Evolutionary conservation across 2,888 invertebrate species (phyloP), one percentile per base, ranked within the genome.

Genomic region (Plebejus anna): DNA sequence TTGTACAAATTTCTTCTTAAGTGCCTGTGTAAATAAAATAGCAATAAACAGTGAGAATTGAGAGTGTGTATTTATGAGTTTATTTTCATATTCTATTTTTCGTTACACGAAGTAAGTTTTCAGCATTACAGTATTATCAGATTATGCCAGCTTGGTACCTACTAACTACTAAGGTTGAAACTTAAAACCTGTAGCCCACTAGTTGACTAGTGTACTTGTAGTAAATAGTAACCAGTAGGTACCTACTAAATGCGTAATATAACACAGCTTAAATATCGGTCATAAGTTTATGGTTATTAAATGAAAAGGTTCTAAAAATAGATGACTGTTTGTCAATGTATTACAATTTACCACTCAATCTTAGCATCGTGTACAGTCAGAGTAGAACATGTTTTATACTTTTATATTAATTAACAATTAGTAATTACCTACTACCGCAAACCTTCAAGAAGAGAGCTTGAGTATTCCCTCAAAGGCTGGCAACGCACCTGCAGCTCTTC

Each of bases 1-100:
- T 73, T 73, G 73, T 73, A 73, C 73, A 73, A 73, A 73, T 73
- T 73, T 73, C 47, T 73, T 73, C 51, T 55, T 32, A 73, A 73
- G 73, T 51, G 73, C 73, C 73, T 55, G 55, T 73, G 55, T 73
- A 73, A 55, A 73, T 73, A 73, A 16, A 55, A 73, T 55, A 55
- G 55, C 73, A 51, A 51, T 73, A 66, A 28, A 32, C 32, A 66
- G 22, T 55, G 16, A 16, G 55, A 16, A 16, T 55, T 55, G 55
- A 55, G 55, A 16, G 4, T 55, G 55, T 16, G 55, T 55, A 55
- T 55, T 55, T 55, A 16, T 16, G 55, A 55, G 55, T 16, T 55
- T 55, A 16, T 55, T 55, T 55, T 55, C 1, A 55, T 4, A 55
- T 4, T 51, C 13, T 4, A 55, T 16, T 55, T 55, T 55, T 16